These are phyloP conservation scores for Cirrhinus molitorella DNA, from an alignment of 2,797 vertebrate species.

Conservation along the genomic window DNA sequence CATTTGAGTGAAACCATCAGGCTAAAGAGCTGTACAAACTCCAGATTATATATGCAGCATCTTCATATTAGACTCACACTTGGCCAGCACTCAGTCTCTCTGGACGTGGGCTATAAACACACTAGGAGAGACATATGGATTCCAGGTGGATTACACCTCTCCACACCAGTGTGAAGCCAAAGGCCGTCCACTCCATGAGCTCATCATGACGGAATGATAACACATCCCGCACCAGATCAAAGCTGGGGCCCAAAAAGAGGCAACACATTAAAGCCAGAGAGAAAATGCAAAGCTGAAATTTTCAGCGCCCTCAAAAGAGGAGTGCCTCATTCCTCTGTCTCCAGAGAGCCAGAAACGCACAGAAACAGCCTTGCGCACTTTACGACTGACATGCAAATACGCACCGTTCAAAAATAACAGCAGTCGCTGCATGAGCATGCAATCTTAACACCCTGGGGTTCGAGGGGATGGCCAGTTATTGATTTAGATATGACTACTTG, in stretches of 20 bases:
- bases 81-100: slow-evolving; percentile 62
- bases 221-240: slow-evolving; percentile 93
- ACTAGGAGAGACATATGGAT: slow-evolving; percentile 53
- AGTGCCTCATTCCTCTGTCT: slow-evolving; percentile 80
- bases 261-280: slow-evolving; percentile 74
- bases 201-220: slow-evolving; percentile 90
- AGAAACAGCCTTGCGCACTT: slow-evolving; percentile 58
- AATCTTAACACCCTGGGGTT: slow-evolving; percentile 51
- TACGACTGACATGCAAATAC: slow-evolving; percentile 66
- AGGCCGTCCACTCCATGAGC: slow-evolving; percentile 80
- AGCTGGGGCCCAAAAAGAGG: slow-evolving; percentile 80
- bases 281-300: slow-evolving; percentile 92
- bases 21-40: slow-evolving; percentile 1
- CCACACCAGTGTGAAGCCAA: slow-evolving; percentile 59
- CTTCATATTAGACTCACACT: slow-evolving; percentile 25
- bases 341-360: slow-evolving; percentile 59
- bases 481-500: background rate
- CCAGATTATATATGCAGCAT: background rate
- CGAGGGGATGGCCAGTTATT: background rate
- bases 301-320: slow-evolving; percentile 90
- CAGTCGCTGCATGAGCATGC: slow-evolving; percentile 27
- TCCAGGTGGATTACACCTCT: slow-evolving; percentile 74
- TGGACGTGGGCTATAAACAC: slow-evolving; percentile 67
- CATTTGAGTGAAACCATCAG: background rate
- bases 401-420: slow-evolving; percentile 62